Evolutionary conservation across 2,888 invertebrate genomes (phyloP).

Genomic region (Euproctis similis): DNA sequence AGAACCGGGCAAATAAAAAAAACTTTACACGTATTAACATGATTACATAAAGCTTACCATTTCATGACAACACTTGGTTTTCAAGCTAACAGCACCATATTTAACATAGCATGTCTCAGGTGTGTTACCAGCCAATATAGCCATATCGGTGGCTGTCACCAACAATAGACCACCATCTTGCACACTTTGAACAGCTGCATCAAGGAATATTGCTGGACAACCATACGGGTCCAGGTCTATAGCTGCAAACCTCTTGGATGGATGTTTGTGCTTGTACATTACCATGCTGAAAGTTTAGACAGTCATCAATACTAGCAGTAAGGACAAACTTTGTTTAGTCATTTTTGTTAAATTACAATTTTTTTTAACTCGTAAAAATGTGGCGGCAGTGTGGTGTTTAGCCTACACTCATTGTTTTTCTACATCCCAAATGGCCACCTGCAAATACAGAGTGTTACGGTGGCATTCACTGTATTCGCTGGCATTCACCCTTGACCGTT

Average conservation of each 20-base stretch:
- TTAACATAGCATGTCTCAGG: slow-evolving; percentile 95
- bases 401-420: no score
- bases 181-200: slow-evolving; percentile 88
- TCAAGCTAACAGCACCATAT: slow-evolving; percentile 93
- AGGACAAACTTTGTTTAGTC: no score
- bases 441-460: no score
- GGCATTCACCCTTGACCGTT: no score
- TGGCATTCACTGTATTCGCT: no score
- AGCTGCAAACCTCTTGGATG: slow-evolving; percentile 84
- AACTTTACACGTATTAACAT: background rate
- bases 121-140: slow-evolving; percentile 94
- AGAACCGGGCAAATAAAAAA: background rate
- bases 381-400: no score
- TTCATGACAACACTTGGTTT: slow-evolving; percentile 94
- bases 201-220: slow-evolving; percentile 93
- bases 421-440: no score
- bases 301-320: no score
- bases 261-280: slow-evolving; percentile 86
- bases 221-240: slow-evolving; percentile 99
- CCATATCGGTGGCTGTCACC: slow-evolving; percentile 98
- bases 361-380: no score
- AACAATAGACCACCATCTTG: slow-evolving; percentile 90
- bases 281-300: slow-evolving; percentile 77
- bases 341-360: no score
- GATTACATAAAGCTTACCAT: slow-evolving; percentile 77